phyloP scores from a whole-genome alignment of 1,140 invertebrate species.

The Bactericera cockerelli region DNA sequence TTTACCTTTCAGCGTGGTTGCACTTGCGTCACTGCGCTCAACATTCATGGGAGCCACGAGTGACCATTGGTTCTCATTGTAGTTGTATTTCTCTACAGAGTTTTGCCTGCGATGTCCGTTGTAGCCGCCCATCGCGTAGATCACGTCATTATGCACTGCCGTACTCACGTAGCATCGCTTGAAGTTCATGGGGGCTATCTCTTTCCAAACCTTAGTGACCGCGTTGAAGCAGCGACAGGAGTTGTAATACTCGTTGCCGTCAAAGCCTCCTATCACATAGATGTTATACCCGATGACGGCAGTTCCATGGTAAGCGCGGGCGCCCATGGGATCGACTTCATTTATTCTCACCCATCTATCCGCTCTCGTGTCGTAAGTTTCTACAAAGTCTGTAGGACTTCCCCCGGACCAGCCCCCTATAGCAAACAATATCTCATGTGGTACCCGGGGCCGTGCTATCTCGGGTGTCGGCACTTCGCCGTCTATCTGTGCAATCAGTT shows the following conservation, averaged over 20 bases:
- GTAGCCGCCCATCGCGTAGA: slow-evolving; percentile 63
- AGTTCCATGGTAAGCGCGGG: slow-evolving; percentile 53
- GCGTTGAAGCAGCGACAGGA: slow-evolving; percentile 47
- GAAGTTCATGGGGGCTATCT: slow-evolving; percentile 41
- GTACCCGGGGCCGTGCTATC: slow-evolving; percentile 46
- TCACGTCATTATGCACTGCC: slow-evolving; percentile 41
- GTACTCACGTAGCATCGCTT: slow-evolving; percentile 47
- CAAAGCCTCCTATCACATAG: slow-evolving; percentile 51
- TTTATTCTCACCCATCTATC: slow-evolving; percentile 53
- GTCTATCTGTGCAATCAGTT: slow-evolving; percentile 44
- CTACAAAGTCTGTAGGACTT: slow-evolving; percentile 51
- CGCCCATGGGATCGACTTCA: slow-evolving; percentile 41
- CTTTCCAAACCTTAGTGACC: slow-evolving; percentile 42
- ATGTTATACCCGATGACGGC: slow-evolving; percentile 44
- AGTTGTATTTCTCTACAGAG: slow-evolving; percentile 58
- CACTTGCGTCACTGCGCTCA: slow-evolving; percentile 50
- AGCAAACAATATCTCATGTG: slow-evolving; percentile 51
- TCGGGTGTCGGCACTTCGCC: slow-evolving; percentile 43
- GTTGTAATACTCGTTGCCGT: slow-evolving; percentile 46
- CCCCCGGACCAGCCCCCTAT: slow-evolving; percentile 61
- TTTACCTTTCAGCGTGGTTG: slow-evolving; percentile 40
- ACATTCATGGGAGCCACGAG: slow-evolving; percentile 45
- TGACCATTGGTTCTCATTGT: slow-evolving; percentile 44
- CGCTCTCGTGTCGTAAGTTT: slow-evolving; percentile 60
- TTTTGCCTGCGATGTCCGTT: slow-evolving; percentile 55